Evolutionary conservation across 2,113 vertebrate species (phyloP).

Genomic region (Zosterops borbonicus): DNA sequence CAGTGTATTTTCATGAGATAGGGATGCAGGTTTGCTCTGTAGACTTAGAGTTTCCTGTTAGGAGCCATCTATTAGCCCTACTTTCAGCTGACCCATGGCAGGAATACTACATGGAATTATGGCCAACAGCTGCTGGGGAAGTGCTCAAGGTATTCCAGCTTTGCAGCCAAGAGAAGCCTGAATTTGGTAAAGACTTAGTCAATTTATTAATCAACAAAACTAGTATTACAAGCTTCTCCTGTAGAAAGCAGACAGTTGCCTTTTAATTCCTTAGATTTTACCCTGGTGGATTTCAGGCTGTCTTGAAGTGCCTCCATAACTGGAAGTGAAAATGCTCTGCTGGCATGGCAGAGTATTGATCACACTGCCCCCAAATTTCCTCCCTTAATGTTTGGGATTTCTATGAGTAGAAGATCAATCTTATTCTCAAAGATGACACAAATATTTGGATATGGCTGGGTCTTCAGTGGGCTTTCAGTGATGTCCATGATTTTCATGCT

Average conservation of each 20-base stretch:
- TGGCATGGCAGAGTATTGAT: neutral
- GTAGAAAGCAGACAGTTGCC: neutral
- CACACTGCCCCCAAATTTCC: neutral
- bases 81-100: slow-evolving; percentile 42
- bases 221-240: neutral
- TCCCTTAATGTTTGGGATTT: neutral
- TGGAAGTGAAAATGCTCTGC: neutral
- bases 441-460: neutral
- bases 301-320: neutral
- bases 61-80: neutral
- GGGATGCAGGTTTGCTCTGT: neutral
- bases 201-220: neutral
- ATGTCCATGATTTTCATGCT: neutral
- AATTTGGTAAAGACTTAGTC: neutral
- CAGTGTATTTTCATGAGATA: slow-evolving; percentile 14
- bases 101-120: slow-evolving; percentile 12
- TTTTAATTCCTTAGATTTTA: neutral
- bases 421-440: neutral
- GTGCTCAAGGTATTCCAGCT: neutral
- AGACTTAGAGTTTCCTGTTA: neutral
- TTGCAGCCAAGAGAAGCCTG: neutral
- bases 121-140: neutral
- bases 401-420: neutral
- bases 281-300: neutral
- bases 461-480: neutral